Conservation (phyloP, 1,140 invertebrate species). For the Pseudomyrmex cubaensis region DNA sequence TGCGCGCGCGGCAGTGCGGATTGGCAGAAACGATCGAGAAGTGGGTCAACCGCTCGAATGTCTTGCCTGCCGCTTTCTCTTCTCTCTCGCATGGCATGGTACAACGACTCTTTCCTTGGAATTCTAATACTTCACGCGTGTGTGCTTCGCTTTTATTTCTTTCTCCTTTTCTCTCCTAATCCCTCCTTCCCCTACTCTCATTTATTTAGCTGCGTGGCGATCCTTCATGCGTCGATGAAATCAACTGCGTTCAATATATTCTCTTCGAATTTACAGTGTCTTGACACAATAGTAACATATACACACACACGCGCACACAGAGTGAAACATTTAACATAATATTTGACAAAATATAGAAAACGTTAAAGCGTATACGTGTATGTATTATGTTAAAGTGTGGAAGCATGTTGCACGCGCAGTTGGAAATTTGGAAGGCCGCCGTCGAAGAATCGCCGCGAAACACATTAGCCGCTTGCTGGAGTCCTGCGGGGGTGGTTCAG, state of each 20-base stretch:
- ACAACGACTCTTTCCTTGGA: slow-evolving; percentile 69
- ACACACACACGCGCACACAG: background rate
- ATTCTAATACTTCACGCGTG: slow-evolving; percentile 78
- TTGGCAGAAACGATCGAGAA: slow-evolving; percentile 77
- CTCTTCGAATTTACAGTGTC: background rate
- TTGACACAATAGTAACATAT: too few species aligned
- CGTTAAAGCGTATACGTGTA: background rate
- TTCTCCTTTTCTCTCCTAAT: slow-evolving; percentile 12
- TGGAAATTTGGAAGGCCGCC: slow-evolving; percentile 97
- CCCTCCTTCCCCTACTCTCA: background rate
- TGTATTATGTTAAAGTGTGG: slow-evolving; percentile 88
- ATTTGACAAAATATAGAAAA: too few species aligned
- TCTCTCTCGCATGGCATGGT: slow-evolving; percentile 69
- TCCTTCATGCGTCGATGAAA: too few species aligned
- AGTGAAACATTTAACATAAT: too few species aligned
- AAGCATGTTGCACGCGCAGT: slow-evolving; percentile 93
- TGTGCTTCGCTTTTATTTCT: slow-evolving; percentile 36
- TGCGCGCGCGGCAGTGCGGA: slow-evolving; percentile 73
- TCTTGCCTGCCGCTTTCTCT: slow-evolving; percentile 79
- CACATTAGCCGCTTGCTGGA: slow-evolving; percentile 82
- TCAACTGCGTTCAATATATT: too few species aligned
- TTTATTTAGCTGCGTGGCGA: slow-evolving; percentile 12
- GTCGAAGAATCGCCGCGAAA: slow-evolving; percentile 85
- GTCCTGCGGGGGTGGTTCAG: slow-evolving; percentile 79
- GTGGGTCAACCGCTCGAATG: slow-evolving; percentile 78